Base-by-base conservation (phyloP, 2,888 invertebrate genomes). In the Galerucella calmariensis region DNA sequence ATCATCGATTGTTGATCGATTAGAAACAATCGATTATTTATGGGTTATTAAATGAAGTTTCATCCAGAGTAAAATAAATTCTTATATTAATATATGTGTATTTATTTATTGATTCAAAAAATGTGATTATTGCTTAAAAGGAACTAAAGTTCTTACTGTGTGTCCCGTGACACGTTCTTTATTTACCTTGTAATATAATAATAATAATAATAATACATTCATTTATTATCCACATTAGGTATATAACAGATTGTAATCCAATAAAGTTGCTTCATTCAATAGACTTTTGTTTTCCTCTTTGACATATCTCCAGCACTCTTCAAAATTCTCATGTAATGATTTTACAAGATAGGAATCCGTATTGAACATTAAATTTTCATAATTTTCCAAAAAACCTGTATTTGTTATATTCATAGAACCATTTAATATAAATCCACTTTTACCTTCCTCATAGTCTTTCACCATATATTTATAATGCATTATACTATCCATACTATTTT, bases 401-500 rank as follows among this genome's bases (percentile, higher is more conserved):
- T 75, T 68, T 12, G 82, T 82, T 76, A 86, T 81, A 80, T 87
- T 87, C 76, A 85, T 76, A 3, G 87, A 87, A n/a, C 87, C 85
- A 46, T 79, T 78, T 71, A 80, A 82, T 5, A 85, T 74, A 76
- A 75, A 84, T 16, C 83, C 83, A 68, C 75, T 73, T 44, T 6
- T 67, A 46, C 46, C 46, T 56, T 79, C 75, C 41, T 72, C 68
- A 75, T 82, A 84, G 78, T 87, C 87, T 79, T 86, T 87, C 1
- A 87, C 72, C 63, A 85, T 85, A 77, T 81, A 86, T 79, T 87
- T 87, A 68, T 84, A 82, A 79, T 87, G 87, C 83, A 87, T 84
- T 67, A 86, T 85, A 72, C 81, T 82, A 41, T 79, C 77, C n/a
- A 77, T 11, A 20, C 73, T 67, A 35, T 73, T 46, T 27, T 68